Evolutionary conservation across 1,140 invertebrate genomes (phyloP).

Genomic region (Ylistrum balloti): DNA sequence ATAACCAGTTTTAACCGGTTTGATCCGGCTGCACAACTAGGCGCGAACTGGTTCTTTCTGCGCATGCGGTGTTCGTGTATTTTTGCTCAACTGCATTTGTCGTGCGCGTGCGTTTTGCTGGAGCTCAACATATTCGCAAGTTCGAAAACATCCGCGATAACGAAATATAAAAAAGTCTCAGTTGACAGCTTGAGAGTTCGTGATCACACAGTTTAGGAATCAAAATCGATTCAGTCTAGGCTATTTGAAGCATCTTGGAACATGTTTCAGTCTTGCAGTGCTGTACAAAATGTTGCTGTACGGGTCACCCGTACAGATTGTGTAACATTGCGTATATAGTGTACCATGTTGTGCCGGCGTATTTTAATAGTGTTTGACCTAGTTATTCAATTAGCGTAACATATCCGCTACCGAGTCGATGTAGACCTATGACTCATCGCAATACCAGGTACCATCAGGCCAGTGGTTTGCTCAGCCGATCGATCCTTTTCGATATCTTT

Average conservation of each 20-base stretch:
- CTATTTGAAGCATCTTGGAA: no score
- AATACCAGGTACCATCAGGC: background rate
- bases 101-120: background rate
- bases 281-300: background rate
- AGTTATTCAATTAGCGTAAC: background rate
- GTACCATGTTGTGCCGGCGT: background rate
- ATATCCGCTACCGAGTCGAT: slow-evolving; percentile 11
- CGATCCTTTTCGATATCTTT: background rate
- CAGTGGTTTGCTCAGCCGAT: background rate
- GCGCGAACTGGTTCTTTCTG: background rate
- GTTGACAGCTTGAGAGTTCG: no score
- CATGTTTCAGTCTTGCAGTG: no score
- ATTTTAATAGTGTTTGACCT: background rate
- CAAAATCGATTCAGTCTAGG: no score
- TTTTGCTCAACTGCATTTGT: background rate
- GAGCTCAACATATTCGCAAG: no score
- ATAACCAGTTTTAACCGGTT: background rate
- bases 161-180: no score
- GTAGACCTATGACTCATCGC: slow-evolving; percentile 23
- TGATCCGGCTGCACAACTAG: background rate
- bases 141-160: no score
- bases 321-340: slow-evolving; percentile 4
- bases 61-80: background rate
- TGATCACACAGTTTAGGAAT: no score
- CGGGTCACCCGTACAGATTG: no score